Evolutionary conservation across 1,140 invertebrate species (phyloP).

Genomic region (Bombyx mori): DNA sequence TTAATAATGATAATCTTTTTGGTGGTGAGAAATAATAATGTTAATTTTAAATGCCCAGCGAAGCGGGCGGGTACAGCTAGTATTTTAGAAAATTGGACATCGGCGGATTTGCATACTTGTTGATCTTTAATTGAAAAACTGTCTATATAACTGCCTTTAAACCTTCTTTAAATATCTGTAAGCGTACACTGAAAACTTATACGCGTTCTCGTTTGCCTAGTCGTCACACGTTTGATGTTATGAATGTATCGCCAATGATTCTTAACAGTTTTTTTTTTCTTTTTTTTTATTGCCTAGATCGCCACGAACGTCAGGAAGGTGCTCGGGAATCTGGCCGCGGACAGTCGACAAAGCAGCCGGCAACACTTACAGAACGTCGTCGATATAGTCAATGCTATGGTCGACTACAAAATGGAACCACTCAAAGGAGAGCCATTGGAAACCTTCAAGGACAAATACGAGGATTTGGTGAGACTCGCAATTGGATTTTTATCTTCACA

Average conservation of each 20-base stretch:
- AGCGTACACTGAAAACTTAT: too few species aligned
- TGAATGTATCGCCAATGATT: background rate
- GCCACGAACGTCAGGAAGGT: constrained; percentile 30
- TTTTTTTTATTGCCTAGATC: constrained; percentile 13
- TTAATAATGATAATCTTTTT: too few species aligned
- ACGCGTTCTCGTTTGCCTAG: too few species aligned
- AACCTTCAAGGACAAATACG: constrained; percentile 37
- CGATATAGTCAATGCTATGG: constrained; percentile 40
- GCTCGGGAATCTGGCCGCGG: constrained; percentile 37
- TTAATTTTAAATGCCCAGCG: too few species aligned
- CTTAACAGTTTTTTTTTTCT: constrained; percentile 2
- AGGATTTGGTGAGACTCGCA: constrained; percentile 36
- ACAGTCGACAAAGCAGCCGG: constrained; percentile 49
- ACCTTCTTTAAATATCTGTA: too few species aligned
- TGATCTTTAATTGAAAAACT: too few species aligned
- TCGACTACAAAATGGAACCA: constrained; percentile 21
- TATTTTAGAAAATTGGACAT: too few species aligned
- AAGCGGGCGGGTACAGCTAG: too few species aligned
- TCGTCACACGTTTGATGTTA: too few species aligned
- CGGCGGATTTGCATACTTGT: too few species aligned
- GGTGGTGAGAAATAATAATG: too few species aligned
- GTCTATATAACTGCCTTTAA: too few species aligned
- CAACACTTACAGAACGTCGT: constrained; percentile 48
- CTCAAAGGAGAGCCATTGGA: constrained; percentile 31
- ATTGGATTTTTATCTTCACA: background rate